Conservation (phyloP, 64 coral and sea anemone species). For the Montipora capricornis region DNA sequence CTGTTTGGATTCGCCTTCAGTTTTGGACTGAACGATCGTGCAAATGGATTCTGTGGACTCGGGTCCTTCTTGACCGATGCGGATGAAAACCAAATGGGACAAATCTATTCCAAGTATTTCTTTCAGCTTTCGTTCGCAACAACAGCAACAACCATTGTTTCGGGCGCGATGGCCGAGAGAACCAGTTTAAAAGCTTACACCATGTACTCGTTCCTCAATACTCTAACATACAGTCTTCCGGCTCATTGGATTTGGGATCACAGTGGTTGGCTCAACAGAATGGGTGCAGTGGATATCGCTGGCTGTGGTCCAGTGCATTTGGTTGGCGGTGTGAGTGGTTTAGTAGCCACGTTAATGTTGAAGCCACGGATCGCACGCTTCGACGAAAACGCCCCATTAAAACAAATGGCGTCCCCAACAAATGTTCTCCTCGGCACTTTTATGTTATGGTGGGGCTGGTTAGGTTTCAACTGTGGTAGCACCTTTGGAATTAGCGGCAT, state of each 20-base stretch:
- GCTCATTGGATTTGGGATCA: constrained; percentile 65
- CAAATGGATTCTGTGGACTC: constrained; percentile 20
- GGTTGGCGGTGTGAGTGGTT: constrained; percentile 61
- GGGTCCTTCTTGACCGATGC: constrained; percentile 54
- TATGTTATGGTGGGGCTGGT: constrained; percentile 93
- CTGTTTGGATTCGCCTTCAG: constrained; percentile 66
- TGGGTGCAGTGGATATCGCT: constrained; percentile 67
- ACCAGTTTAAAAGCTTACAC: constrained; percentile 56
- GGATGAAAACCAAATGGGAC: constrained; percentile 48
- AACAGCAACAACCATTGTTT: constrained; percentile 68
- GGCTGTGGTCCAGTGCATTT: constrained; percentile 63
- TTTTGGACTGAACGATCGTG: neutral
- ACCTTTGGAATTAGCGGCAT: constrained; percentile 87
- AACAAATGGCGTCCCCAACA: constrained; percentile 67
- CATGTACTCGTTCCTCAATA: constrained; percentile 59
- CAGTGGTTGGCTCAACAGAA: constrained; percentile 41
- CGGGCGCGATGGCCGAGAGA: constrained; percentile 67
- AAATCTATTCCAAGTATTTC: constrained; percentile 62
- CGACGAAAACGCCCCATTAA: neutral
- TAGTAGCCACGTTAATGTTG: constrained; percentile 77
- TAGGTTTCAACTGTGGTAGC: constrained; percentile 89
- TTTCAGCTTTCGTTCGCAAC: constrained; percentile 68
- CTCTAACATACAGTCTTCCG: constrained; percentile 45
- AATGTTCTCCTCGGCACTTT: constrained; percentile 88
- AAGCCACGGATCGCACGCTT: constrained; percentile 72